phyloP scores from a whole-genome alignment of 2,113 vertebrate genomes.

The Vimba vimba region DNA sequence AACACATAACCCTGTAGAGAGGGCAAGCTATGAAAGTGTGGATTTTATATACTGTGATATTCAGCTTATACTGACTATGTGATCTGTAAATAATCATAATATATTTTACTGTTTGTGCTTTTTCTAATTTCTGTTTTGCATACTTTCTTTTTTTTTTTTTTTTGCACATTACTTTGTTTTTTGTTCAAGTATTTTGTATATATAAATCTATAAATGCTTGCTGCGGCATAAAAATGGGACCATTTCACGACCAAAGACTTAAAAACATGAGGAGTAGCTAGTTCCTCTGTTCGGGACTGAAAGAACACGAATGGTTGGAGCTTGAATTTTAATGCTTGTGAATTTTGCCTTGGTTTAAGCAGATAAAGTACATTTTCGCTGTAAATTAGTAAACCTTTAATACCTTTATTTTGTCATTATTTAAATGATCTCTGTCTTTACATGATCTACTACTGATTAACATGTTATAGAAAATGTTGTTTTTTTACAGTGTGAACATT shows the following conservation, averaged over 20 bases:
- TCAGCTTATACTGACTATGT: slow-evolving; percentile 64
- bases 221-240: slow-evolving; percentile 36
- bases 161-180: slow-evolving; percentile 43
- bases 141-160: slow-evolving; percentile 44
- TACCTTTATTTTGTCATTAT: slow-evolving; percentile 38
- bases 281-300: neutral
- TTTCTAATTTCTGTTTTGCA: slow-evolving; percentile 43
- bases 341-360: slow-evolving; percentile 19
- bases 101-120: slow-evolving; percentile 56
- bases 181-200: slow-evolving; percentile 30
- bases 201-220: slow-evolving; percentile 40
- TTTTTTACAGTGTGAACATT: slow-evolving; percentile 23
- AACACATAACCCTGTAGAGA: slow-evolving; percentile 45
- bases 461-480: slow-evolving; percentile 17
- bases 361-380: slow-evolving; percentile 10
- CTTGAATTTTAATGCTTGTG: slow-evolving; percentile 23
- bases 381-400: slow-evolving; percentile 34
- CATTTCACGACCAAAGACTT: slow-evolving; percentile 20
- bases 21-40: slow-evolving; percentile 34
- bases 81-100: slow-evolving; percentile 69
- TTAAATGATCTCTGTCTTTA: slow-evolving; percentile 45
- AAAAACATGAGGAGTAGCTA: neutral
- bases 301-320: slow-evolving; percentile 20
- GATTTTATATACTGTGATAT: slow-evolving; percentile 74
- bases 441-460: slow-evolving; percentile 60